Conservation (phyloP, 2,888 invertebrate genomes). For the Dicyrtomina minuta region DNA sequence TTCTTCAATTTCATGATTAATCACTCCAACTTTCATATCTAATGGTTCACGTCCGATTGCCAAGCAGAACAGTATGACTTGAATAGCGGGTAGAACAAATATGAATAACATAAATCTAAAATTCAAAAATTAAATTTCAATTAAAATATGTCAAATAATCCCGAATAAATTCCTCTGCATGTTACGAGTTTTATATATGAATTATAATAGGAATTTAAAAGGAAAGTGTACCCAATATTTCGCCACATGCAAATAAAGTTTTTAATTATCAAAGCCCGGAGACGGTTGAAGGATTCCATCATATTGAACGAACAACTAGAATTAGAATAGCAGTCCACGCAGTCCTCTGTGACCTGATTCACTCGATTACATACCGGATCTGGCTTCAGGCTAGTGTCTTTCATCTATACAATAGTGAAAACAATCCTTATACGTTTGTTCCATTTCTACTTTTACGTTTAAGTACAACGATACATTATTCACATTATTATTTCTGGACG, state of each 20-base stretch:
- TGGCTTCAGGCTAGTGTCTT: slow-evolving; percentile 8
- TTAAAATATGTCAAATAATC: no score
- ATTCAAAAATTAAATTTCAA: slow-evolving; percentile 46
- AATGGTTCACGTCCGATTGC: slow-evolving; percentile 87
- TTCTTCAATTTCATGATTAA: slow-evolving; percentile 71
- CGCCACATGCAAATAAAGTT: slow-evolving; percentile 90
- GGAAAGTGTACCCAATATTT: slow-evolving; percentile 72
- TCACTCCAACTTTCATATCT: slow-evolving; percentile 76
- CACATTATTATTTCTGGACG: no score
- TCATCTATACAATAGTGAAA: background rate
- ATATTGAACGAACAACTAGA: slow-evolving; percentile 43
- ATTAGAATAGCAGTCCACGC: slow-evolving; percentile 40
- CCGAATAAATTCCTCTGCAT: no score
- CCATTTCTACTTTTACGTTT: no score
- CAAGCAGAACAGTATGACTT: slow-evolving; percentile 88
- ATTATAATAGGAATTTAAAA: background rate
- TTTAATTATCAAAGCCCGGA: slow-evolving; percentile 75
- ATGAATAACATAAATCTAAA: slow-evolving; percentile 89
- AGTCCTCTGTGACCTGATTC: slow-evolving; percentile 44
- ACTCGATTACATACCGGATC: slow-evolving; percentile 30
- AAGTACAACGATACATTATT: no score
- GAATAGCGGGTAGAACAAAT: slow-evolving; percentile 89
- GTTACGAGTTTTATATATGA: background rate
- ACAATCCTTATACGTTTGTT: background rate
- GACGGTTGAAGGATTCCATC: slow-evolving; percentile 39